Percentiles rank a stretch among this genome's conserved stretches.
These are phyloP conservation scores for Odontocerum albicorne DNA, from an alignment of 2,888 invertebrate species.

Conservation along the genomic window DNA sequence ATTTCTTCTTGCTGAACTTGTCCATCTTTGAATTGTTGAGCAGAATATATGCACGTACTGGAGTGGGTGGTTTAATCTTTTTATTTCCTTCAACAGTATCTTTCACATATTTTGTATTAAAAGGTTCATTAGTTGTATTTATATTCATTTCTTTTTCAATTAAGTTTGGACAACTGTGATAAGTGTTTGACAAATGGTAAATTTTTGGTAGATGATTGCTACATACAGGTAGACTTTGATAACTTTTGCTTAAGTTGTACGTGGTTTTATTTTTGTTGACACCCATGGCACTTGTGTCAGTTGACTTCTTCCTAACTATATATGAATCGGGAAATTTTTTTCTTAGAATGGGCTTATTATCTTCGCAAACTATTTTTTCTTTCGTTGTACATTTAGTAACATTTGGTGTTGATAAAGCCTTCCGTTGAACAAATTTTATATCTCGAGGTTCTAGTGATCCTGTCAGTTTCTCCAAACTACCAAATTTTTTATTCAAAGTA, in stretches of 20 bases:
- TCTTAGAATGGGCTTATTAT: constrained; percentile 21
- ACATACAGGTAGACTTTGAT: constrained; percentile 45
- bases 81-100: background rate
- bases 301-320: constrained; percentile 42
- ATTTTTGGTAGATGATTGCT: no score
- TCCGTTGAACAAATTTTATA: constrained; percentile 39
- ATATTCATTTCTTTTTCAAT: background rate
- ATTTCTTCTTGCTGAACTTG: constrained; percentile 20
- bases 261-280: background rate
- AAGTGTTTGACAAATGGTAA: constrained; percentile 37
- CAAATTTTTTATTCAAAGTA: constrained; percentile 42
- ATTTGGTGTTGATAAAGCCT: constrained; percentile 35
- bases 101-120: background rate
- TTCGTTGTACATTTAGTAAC: constrained; percentile 37
- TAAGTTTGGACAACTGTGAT: constrained; percentile 36
- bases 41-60: background rate
- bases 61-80: constrained; percentile 1
- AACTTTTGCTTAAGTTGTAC: constrained; percentile 41
- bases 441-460: constrained; percentile 39
- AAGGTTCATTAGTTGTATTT: constrained; percentile 4
- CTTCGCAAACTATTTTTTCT: constrained; percentile 2
- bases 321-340: constrained; percentile 50
- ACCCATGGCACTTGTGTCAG: background rate
- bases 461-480: constrained; percentile 46
- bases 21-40: background rate